Conservation (phyloP, 2,113 vertebrate genomes). For the Lathamus discolor region DNA sequence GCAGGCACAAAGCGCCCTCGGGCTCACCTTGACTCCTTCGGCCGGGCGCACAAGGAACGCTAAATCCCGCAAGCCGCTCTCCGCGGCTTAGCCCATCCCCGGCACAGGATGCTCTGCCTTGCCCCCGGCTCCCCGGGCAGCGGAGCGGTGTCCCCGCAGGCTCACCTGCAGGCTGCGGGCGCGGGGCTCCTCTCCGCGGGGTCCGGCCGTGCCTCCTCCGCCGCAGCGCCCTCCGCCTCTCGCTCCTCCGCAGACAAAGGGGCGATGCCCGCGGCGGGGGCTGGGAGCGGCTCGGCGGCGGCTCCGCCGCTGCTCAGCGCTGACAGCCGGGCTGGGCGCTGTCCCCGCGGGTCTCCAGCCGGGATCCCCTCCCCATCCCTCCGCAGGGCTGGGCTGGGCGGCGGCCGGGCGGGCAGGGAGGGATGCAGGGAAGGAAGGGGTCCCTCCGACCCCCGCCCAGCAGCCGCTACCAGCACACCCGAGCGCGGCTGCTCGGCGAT, state of each 20-base stretch:
- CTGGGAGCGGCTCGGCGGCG: neutral
- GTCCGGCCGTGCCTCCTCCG: neutral
- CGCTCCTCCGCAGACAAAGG: conserved; percentile 19
- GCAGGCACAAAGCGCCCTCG: neutral
- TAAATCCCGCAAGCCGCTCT: neutral
- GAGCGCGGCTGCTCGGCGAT: neutral
- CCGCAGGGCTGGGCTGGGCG: neutral
- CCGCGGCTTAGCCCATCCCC: neutral
- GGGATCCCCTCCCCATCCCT: neutral
- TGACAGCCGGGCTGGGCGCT: neutral
- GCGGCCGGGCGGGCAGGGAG: neutral
- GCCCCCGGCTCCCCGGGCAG: neutral
- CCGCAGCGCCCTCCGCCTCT: neutral
- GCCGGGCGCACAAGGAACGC: neutral
- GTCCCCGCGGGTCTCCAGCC: neutral
- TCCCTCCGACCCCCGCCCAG: neutral
- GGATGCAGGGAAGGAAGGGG: neutral
- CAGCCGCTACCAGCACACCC: neutral
- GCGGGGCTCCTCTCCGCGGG: neutral
- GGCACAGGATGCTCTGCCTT: neutral
- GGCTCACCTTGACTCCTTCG: conserved; percentile 36
- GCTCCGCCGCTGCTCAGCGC: neutral
- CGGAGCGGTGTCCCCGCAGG: neutral
- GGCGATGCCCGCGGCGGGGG: conserved; percentile 2
- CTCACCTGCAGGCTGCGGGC: conserved; percentile 23